Evolutionary conservation across 2,113 vertebrate species (phyloP), one percentile per base, ranked within the genome.

Genomic region (Triplophysa dalaica): DNA sequence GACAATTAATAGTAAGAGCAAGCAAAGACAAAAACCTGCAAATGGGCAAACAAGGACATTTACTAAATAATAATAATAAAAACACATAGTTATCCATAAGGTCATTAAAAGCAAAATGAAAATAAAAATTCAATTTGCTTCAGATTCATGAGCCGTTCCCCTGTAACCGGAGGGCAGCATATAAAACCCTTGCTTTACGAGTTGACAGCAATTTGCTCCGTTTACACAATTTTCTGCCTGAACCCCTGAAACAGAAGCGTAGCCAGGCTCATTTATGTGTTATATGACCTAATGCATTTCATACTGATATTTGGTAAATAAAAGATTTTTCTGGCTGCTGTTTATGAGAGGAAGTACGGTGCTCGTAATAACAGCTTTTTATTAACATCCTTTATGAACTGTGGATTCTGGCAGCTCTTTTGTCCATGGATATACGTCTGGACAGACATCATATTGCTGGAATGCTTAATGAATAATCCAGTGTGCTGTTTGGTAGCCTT

Each of bases 381-480:
- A 82, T 73, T 87, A 81, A 86, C 81, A 81, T 85, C 62, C 81
- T 67, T 72, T 61, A 50, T 74, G 79, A 78, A 82, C 82, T 86
- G 83, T 85, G 67, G 80, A 84, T 56, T 85, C 88, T 88, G 87
- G 87, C 83, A 80, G 56, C 21, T 19, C 83, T 82, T 63, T 38
- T 8, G 77, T 77, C 81, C 66, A 22, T 81, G 82, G 84, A 75
- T 83, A 80, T 72, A 4, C 48, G 62, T 79, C 82, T 62, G 64
- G 84, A 85, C 65, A 82, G 88, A 83, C 81, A 85, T 65, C 72
- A 75, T 85, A 85, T 84, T 83, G 77, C 74, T 74, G 81, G 80
- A 84, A 87, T 67, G 85, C 52, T 70, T 75, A 85, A 67, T 81
- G 78, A 81, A 84, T 43, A 7, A 81, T 83, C 83, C 52, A 84